Percentiles rank a stretch among this genome's conserved stretches.
Conservation (phyloP, 2,797 vertebrate genomes). For the Poeciliopsis paucimaculata region DNA sequence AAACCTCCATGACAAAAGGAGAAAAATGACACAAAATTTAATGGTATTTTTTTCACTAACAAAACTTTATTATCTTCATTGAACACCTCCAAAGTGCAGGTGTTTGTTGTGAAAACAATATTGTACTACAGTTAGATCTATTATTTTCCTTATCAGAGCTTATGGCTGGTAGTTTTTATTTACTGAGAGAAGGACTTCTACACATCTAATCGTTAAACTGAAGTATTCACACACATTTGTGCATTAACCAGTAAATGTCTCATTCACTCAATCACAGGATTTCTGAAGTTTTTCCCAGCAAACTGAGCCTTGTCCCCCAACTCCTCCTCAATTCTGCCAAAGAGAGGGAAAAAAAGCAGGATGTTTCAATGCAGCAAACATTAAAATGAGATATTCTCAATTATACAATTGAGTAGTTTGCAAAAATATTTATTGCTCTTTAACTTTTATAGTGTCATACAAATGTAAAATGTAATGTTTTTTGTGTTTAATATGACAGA, state of each 20-base stretch:
- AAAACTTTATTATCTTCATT: conserved; percentile 37
- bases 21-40: conserved; percentile 12
- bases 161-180: neutral
- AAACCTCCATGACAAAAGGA: neutral
- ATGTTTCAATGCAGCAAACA: neutral
- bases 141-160: neutral
- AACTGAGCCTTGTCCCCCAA: conserved; percentile 90
- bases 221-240: conserved; percentile 15
- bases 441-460: neutral
- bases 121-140: neutral
- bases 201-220: conserved; percentile 8
- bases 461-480: neutral
- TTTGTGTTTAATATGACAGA: neutral
- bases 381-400: neutral
- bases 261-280: conserved; percentile 84
- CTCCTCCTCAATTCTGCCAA: conserved; percentile 93
- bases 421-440: neutral
- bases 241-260: conserved; percentile 10
- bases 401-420: neutral
- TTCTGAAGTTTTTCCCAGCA: conserved; percentile 93
- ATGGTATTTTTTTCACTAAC: conserved; percentile 15
- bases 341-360: neutral
- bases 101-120: neutral
- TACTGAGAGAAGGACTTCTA: conserved; percentile 22
- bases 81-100: neutral